phyloP scores from a whole-genome alignment of 1,140 invertebrate species.

The Drosophila athabasca region DNA sequence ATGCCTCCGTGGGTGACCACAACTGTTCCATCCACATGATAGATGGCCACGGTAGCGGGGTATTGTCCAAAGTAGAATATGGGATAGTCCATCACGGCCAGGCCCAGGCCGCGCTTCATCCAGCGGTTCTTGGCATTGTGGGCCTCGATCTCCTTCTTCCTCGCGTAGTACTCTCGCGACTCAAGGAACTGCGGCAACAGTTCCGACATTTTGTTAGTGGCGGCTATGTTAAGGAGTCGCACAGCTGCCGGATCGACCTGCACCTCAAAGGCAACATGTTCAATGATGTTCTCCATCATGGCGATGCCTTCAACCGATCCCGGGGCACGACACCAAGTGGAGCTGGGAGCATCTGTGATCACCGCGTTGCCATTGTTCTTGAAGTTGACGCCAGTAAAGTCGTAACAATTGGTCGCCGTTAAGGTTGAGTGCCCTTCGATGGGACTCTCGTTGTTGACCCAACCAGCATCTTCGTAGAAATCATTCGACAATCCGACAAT shows the following conservation, averaged over 20 bases:
- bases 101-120: constrained; percentile 87
- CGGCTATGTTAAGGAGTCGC: constrained; percentile 86
- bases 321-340: constrained; percentile 87
- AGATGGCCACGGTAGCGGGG: constrained; percentile 86
- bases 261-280: constrained; percentile 89
- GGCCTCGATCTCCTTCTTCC: constrained; percentile 84
- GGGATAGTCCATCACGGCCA: constrained; percentile 86
- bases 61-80: constrained; percentile 84
- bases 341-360: constrained; percentile 87
- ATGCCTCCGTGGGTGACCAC: constrained; percentile 88
- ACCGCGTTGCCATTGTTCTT: constrained; percentile 85
- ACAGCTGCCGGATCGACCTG: constrained; percentile 89
- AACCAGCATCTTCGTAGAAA: constrained; percentile 88
- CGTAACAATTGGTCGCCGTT: constrained; percentile 86
- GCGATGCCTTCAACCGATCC: constrained; percentile 87
- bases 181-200: constrained; percentile 67
- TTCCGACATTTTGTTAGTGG: constrained; percentile 82
- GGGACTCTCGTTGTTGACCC: constrained; percentile 85
- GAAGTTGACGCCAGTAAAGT: constrained; percentile 84
- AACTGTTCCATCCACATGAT: constrained; percentile 88
- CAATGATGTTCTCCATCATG: constrained; percentile 91
- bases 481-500: constrained; percentile 87
- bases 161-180: constrained; percentile 84
- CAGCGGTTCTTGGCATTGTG: constrained; percentile 88
- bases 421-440: constrained; percentile 77